These are phyloP conservation scores for Bactericera cockerelli DNA, from an alignment of 1,140 invertebrate species.

Conservation along the genomic window DNA sequence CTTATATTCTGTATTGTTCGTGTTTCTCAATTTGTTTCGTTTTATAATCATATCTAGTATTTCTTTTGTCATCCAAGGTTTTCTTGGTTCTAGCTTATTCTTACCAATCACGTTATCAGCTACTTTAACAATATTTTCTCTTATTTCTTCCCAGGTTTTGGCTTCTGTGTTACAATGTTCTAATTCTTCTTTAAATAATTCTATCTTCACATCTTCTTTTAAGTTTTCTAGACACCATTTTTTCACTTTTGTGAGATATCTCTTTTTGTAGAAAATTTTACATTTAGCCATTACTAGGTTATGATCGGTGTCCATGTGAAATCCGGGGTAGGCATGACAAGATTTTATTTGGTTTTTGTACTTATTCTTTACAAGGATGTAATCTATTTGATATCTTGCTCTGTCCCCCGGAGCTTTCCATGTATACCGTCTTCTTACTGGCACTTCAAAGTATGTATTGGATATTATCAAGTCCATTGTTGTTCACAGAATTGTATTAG, in stretches of 20 bases:
- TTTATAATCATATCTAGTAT: conserved; percentile 11
- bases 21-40: conserved; percentile 5
- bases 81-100: conserved; percentile 8
- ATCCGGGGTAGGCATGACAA: conserved; percentile 3
- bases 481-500: conserved; percentile 11
- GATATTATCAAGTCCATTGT: conserved; percentile 14
- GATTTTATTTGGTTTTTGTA: conserved; percentile 6
- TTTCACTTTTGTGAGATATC: conserved; percentile 1
- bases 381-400: conserved; percentile 27
- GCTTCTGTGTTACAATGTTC: background rate
- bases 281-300: conserved; percentile 10
- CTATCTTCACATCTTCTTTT: background rate
- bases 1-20: background rate
- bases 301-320: background rate
- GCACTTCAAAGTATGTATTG: conserved; percentile 26
- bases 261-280: conserved; percentile 7
- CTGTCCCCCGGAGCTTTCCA: conserved; percentile 25
- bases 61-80: conserved; percentile 13
- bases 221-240: conserved; percentile 14
- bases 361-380: conserved; percentile 20
- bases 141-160: background rate
- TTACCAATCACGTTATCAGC: conserved; percentile 6
- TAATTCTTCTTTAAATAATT: background rate
- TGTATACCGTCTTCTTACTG: conserved; percentile 23
- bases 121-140: background rate